Base-by-base conservation (phyloP, 1,140 invertebrate genomes). In the Meloidogyne floridensis region DNA sequence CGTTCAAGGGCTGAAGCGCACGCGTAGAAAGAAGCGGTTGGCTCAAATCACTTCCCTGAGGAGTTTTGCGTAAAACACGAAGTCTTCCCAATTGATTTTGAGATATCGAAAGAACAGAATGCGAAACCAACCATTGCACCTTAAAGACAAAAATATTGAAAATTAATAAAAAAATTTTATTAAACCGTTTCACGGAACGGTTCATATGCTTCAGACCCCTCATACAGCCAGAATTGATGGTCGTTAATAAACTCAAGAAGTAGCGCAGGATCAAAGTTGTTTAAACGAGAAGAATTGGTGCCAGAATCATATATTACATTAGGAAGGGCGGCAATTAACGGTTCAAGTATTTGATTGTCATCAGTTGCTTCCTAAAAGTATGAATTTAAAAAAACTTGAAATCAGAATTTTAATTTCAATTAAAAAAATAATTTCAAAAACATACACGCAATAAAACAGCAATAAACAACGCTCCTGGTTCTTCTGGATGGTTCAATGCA, bases 61-160 rank as follows among this genome's bases (percentile, higher is more conserved):
- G 20, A 20, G 78, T 85, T 72, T 77, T 80, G 11, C 80, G 78
- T 2, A 89, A 76, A 42, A 84, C 80, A 8, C 88, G 87, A 18
- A 90, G 77, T 70, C 81, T 89, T 56, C 89, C 89, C n/a, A 89
- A 71, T 84, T 90, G 82, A 69, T 80, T 80, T 42, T 82, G 86
- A 43, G 87, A 88, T 59, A 89, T 89, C 2, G 89, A 87, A 77
- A 90, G 86, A 15, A 89, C 87, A 9, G 88, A 82, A 54, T 87
- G 79, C 72, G 87, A 90, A 56, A 89, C 84, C 42, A 90, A 81
- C 87, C 89, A 89, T 42, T 89, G 89, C n/a, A 90, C 75, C 75
- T 77, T 18, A n/a, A 18, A 32, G 32, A 32, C 8, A 6, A 53
- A 53, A 56, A 43, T 65, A 20, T 59, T 42, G 2, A 51, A 43